phyloP scores from a whole-genome alignment of 2,113 vertebrate genomes.

The Plestiodon gilberti region DNA sequence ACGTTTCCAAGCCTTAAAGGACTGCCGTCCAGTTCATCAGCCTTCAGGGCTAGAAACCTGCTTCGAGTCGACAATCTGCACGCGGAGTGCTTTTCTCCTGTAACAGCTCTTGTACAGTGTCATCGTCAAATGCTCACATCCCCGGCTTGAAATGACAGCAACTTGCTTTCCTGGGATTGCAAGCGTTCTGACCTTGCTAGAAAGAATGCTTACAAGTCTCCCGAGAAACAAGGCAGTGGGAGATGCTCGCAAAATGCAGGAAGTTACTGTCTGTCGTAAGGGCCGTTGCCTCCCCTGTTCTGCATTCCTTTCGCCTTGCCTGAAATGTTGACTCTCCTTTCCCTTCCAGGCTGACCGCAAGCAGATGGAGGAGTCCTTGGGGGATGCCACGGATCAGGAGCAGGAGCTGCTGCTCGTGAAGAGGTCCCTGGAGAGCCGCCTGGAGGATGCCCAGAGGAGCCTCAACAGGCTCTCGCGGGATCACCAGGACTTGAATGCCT shows the following conservation, averaged over 20 bases:
- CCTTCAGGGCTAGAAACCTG: not conserved
- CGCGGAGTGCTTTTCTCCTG: not conserved
- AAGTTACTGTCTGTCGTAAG: too few species aligned
- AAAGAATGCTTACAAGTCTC: not conserved
- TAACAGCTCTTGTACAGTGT: not conserved
- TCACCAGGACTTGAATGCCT: conserved; percentile 77
- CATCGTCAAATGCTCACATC: too few species aligned
- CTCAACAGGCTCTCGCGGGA: conserved; percentile 79
- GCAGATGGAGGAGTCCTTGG: conserved; percentile 66
- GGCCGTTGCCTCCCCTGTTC: not conserved
- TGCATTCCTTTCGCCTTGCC: not conserved
- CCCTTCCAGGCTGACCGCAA: conserved; percentile 70
- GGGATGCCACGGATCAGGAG: conserved; percentile 64
- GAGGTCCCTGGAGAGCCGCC: conserved; percentile 78
- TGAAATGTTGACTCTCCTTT: too few species aligned
- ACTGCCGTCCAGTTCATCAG: too few species aligned
- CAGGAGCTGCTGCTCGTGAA: conserved; percentile 82
- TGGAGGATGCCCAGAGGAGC: conserved; percentile 79
- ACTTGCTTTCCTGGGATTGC: not conserved
- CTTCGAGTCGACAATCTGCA: not conserved
- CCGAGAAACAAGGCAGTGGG: not conserved
- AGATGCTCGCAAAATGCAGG: not conserved
- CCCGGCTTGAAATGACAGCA: not conserved
- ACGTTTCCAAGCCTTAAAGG: not conserved
- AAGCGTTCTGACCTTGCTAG: not conserved